Evolutionary conservation across 1,140 invertebrate species (phyloP), one percentile per base, ranked within the genome.

Genomic region (Caenorhabditis latens): DNA sequence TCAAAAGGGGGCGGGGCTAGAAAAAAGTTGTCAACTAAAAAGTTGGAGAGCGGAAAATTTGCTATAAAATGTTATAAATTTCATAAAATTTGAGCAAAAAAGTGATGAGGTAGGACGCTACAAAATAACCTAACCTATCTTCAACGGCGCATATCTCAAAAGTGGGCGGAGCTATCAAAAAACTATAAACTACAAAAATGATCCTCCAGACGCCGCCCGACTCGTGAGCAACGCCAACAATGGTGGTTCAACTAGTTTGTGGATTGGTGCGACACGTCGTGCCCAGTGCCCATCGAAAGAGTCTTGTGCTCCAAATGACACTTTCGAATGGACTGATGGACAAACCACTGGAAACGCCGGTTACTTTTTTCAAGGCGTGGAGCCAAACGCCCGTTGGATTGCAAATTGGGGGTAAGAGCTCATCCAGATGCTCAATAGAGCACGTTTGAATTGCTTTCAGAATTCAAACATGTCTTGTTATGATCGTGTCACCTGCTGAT

Each of bases 311-410:
- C 61, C 61, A 63, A 6, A 9, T 1, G 61, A 40, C 24, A 32
- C 61, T 32, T 63, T 63, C 61, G 11, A 63, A 32, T 63, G 61
- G 61, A 63, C 61, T 11, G 61, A 63, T 32, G 61, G 61, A 63
- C 24, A 24, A 0, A 40, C 61, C 21, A 63, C 61, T 9, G 61
- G 61, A 24, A 32, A 7, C 61, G 21, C 4, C 32, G 61, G 61
- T 40, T 63, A 40, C 61, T n/a, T 9, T 32, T 63, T 8, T 14
- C 7, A 4, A 5, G 21, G 6, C 5, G 32, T 24, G 6, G 14
- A 63, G 24, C 58, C 58, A 21, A 50, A 32, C 2, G 32, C 32
- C 32, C 32, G 0, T 32, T 1, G 32, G 32, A 2, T 1, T 32
- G 32, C 32, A 32, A 32, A 32, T 32, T 32, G 32, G 32, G 32